These are phyloP conservation scores for Iselma pallidipennis DNA, from an alignment of 2,888 invertebrate genomes.

Conservation along the genomic window DNA sequence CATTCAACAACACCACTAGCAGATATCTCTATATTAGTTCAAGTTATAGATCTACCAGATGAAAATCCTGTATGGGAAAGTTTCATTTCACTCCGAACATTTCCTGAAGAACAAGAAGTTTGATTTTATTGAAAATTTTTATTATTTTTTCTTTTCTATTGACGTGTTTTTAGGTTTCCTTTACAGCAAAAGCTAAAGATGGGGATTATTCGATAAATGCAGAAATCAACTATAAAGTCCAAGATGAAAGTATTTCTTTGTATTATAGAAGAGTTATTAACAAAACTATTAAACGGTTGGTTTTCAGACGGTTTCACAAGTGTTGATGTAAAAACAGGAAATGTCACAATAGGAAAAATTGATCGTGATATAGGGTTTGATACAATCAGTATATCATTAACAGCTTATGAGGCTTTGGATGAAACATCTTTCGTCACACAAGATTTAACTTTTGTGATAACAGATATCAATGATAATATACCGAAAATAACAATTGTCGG, in stretches of 20 bases:
- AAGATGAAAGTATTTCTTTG: conserved; percentile 39
- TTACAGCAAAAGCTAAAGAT: conserved; percentile 59
- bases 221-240: conserved; percentile 59
- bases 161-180: conserved; percentile 2
- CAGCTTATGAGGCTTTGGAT: conserved; percentile 48
- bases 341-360: conserved; percentile 46
- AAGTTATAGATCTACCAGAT: conserved; percentile 64
- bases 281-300: not conserved
- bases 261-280: conserved; percentile 35
- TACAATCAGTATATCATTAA: conserved; percentile 39
- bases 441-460: conserved; percentile 51
- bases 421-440: conserved; percentile 28
- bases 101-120: conserved; percentile 58
- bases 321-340: conserved; percentile 40
- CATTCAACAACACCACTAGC: conserved; percentile 52
- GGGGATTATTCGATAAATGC: conserved; percentile 65
- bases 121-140: no score
- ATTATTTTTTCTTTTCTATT: not conserved
- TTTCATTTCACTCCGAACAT: conserved; percentile 61
- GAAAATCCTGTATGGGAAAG: conserved; percentile 64
- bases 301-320: conserved; percentile 31
- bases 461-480: conserved; percentile 68
- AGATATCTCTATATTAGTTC: conserved; percentile 58
- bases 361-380: conserved; percentile 49
- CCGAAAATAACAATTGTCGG: conserved; percentile 58